Conservation (phyloP, 2,797 vertebrate genomes). For the Amazona finschi region DNA sequence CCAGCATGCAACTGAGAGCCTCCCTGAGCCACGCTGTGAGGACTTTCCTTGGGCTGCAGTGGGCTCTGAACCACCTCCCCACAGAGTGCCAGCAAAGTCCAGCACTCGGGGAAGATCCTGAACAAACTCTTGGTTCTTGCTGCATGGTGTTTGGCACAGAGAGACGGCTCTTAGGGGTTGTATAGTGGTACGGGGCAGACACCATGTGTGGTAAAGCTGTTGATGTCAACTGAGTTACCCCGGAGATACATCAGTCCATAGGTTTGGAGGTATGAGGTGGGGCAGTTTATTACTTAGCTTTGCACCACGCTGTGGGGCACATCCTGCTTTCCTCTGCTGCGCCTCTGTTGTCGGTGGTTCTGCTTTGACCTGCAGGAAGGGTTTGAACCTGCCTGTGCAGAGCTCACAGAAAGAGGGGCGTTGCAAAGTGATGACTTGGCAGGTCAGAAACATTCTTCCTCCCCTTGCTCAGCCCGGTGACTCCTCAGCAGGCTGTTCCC, state of each 20-base stretch:
- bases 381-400: not conserved
- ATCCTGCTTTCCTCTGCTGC: not conserved
- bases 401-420: not conserved
- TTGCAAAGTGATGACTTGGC: not conserved
- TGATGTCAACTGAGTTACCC: not conserved
- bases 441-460: not conserved
- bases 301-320: accelerated
- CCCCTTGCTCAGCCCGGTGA: not conserved
- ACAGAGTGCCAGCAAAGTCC: not conserved
- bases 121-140: not conserved
- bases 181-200: not conserved
- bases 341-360: not conserved
- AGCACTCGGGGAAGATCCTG: not conserved
- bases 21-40: not conserved
- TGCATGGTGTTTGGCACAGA: not conserved
- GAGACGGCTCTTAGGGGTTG: not conserved
- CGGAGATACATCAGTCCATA: not conserved
- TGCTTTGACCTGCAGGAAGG: not conserved
- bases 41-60: not conserved
- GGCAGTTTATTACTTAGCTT: not conserved
- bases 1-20: not conserved
- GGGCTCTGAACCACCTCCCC: not conserved
- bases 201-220: accelerated
- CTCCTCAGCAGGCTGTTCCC: not conserved
- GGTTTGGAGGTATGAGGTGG: not conserved